Conservation (phyloP, 2,797 vertebrate species). For the Tangara arthus region DNA sequence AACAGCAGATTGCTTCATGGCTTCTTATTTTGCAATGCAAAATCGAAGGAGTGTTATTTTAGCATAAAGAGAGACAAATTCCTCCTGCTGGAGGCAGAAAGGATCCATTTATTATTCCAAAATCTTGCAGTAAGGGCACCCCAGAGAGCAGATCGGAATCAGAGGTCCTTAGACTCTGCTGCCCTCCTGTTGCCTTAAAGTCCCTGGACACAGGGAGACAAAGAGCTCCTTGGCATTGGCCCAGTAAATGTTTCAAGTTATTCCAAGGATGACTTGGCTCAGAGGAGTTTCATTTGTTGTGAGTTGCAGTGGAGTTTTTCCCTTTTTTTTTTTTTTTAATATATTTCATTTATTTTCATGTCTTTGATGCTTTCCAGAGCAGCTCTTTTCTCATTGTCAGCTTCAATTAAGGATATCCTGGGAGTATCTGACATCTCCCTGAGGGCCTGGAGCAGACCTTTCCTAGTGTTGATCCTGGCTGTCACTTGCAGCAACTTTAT, state of each 20-base stretch:
- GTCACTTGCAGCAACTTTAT: background rate
- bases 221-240: background rate
- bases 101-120: background rate
- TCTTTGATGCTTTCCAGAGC: conserved; percentile 19
- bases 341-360: background rate
- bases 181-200: background rate
- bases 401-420: background rate
- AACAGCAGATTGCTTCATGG: background rate
- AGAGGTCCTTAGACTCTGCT: background rate
- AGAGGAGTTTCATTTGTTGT: background rate
- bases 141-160: background rate
- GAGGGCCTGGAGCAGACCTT: background rate
- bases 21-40: background rate
- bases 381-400: background rate
- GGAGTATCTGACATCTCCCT: background rate
- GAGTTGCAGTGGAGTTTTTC: background rate
- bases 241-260: background rate
- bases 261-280: background rate
- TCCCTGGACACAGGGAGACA: background rate
- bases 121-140: background rate
- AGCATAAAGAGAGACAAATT: background rate
- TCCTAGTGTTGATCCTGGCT: background rate
- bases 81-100: background rate
- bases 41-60: background rate
- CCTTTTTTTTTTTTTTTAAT: background rate